phyloP scores from a whole-genome alignment of 64 coral and sea anemone genomes.

The Pachyseris speciosa region DNA sequence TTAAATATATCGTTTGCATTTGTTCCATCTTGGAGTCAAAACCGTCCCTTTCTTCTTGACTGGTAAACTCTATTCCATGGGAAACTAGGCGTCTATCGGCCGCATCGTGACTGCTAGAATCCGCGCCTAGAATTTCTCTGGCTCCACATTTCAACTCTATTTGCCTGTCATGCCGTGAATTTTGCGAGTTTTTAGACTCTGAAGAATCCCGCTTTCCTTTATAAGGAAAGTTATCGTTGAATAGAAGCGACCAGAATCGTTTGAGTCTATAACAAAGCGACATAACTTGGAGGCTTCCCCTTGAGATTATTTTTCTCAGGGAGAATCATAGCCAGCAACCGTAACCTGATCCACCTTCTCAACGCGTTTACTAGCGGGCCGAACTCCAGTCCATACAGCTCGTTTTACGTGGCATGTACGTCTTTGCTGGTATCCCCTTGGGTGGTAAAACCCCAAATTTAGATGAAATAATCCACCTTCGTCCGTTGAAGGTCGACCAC shows the following conservation, averaged over 20 bases:
- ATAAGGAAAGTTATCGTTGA: constrained; percentile 26
- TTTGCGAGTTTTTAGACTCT: neutral
- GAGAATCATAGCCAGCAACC: neutral
- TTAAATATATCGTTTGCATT: constrained; percentile 79
- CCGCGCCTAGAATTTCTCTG: constrained; percentile 17
- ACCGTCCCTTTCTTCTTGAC: constrained; percentile 70
- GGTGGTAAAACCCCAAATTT: constrained; percentile 20
- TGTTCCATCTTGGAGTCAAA: constrained; percentile 86
- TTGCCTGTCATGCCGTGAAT: neutral
- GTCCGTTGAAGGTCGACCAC: neutral
- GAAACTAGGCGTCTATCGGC: constrained; percentile 24
- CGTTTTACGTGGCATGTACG: neutral
- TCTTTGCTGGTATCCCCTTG: neutral
- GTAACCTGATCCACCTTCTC: neutral
- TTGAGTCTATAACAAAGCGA: constrained; percentile 90
- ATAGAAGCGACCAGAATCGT: constrained; percentile 53
- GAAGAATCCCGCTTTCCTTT: constrained; percentile 21
- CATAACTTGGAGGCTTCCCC: constrained; percentile 34
- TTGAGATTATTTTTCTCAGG: neutral
- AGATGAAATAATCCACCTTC: neutral
- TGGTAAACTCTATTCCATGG: constrained; percentile 75
- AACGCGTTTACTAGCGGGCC: neutral
- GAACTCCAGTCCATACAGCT: neutral
- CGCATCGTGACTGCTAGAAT: neutral
- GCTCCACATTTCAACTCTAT: neutral